Evolutionary conservation across 2,113 vertebrate species (phyloP).

Genomic region (Tetrao urogallus): DNA sequence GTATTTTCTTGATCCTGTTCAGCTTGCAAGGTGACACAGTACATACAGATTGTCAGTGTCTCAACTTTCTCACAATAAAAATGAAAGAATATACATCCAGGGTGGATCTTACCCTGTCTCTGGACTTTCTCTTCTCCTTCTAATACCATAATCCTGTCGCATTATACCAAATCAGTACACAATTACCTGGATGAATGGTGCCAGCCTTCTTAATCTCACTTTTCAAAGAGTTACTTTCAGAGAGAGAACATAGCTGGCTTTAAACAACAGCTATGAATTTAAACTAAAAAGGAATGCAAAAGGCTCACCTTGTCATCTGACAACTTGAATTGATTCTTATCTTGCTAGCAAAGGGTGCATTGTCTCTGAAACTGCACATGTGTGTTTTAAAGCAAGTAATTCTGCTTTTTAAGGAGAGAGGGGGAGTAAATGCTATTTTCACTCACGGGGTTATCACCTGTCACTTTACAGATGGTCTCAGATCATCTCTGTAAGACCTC

Average conservation of each 20-base stretch:
- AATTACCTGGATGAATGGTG: not conserved
- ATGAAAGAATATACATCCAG: not conserved
- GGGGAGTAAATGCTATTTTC: not conserved
- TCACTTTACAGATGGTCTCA: not conserved
- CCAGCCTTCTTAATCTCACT: not conserved
- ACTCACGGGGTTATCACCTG: not conserved
- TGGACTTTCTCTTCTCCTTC: not conserved
- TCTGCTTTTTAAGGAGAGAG: not conserved
- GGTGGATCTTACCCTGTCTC: not conserved
- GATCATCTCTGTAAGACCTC: not conserved
- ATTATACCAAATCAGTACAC: not conserved
- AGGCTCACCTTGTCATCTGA: not conserved
- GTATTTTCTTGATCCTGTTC: not conserved
- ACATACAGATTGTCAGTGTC: not conserved
- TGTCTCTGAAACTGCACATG: not conserved
- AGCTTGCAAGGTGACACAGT: not conserved
- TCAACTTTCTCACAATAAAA: not conserved
- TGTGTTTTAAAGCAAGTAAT: not conserved
- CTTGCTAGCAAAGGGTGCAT: rapidly evolving
- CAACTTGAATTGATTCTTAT: not conserved
- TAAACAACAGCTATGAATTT: not conserved
- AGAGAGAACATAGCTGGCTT: not conserved
- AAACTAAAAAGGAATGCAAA: not conserved
- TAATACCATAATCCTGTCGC: not conserved
- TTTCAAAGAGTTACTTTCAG: slow-evolving; percentile 3